Base-by-base conservation (phyloP, 1,140 invertebrate genomes). In the Halyomorpha halys region DNA sequence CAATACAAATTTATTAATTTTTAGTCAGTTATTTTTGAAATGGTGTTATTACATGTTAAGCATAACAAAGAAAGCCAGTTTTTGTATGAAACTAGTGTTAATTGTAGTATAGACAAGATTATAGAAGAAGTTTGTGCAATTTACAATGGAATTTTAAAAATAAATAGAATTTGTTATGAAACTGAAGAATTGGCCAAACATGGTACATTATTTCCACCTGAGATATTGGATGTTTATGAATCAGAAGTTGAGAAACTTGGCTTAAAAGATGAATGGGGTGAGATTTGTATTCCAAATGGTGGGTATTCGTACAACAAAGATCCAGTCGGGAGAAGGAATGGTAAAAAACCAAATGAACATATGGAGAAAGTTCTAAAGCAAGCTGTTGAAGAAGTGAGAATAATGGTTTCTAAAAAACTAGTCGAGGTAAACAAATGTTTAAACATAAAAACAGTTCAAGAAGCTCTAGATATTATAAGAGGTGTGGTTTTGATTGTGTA, bases 401-500 rank as follows among this genome's bases (percentile, higher is more conserved):
- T 85, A 62, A 83, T 87, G 74, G 83, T 92, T 65, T 89, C 87
- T 34, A 91, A 94, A 67, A 89, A 90, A 76, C 74, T 84, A 67
- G 82, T 91, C 0, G 76, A 82, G 45, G 75, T 83, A 45, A 81
- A 85, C 18, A 81, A 83, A 65, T 74, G 77, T 61, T 73, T 96
- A 44, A 91, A 84, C 6, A 79, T 84, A 63, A 86, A 73, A n/a
- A 75, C 71, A 54, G 73, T 83, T 68, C 71, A 73, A 59, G 68
- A 72, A 70, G 86, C 89, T 3, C 70, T 97, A 19, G 85, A 90
- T 69, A 82, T 94, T 60, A 74, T 97, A 0, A 81, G 83, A 68
- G 94, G 94, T 0, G 88, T 91, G 14, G 83, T 91, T 0, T 91
- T 82, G 70, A 95, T 97, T 62, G 91, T 93, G 6, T 97, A 96